Conservation (phyloP, 1,140 invertebrate species). For the Diuraphis noxia region DNA sequence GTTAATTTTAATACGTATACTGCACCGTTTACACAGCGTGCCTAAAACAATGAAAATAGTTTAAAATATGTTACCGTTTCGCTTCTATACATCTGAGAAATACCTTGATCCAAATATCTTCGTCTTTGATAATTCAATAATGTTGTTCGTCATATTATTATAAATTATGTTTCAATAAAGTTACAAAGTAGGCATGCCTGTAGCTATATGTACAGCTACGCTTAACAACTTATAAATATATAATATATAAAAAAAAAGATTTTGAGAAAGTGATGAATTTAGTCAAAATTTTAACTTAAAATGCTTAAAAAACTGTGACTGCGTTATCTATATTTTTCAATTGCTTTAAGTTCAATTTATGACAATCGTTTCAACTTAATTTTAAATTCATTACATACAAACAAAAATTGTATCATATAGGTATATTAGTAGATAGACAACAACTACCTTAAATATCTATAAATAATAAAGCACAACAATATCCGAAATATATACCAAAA, state of each 20-base stretch:
- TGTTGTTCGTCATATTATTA: neutral
- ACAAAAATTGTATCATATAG: no score
- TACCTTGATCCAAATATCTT: neutral
- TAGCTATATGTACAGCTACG: neutral
- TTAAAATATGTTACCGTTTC: neutral
- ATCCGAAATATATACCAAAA: no score
- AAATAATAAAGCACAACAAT: no score
- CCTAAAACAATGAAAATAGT: slow-evolving; percentile 2
- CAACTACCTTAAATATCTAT: no score
- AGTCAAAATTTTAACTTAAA: neutral
- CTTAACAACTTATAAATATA: neutral
- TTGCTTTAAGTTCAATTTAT: no score
- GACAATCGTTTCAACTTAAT: no score
- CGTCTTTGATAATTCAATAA: neutral
- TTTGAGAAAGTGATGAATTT: neutral
- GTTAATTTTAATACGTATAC: slow-evolving; percentile 10
- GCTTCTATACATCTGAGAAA: neutral
- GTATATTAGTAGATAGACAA: no score
- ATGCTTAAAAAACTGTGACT: no score
- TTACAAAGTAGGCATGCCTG: neutral
- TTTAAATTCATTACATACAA: no score
- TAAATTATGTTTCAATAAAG: neutral
- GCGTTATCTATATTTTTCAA: no score
- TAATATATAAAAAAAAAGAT: neutral
- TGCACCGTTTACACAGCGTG: neutral